These are phyloP conservation scores for Lethrus apterus DNA, from an alignment of 1,140 invertebrate genomes.

Conservation along the genomic window DNA sequence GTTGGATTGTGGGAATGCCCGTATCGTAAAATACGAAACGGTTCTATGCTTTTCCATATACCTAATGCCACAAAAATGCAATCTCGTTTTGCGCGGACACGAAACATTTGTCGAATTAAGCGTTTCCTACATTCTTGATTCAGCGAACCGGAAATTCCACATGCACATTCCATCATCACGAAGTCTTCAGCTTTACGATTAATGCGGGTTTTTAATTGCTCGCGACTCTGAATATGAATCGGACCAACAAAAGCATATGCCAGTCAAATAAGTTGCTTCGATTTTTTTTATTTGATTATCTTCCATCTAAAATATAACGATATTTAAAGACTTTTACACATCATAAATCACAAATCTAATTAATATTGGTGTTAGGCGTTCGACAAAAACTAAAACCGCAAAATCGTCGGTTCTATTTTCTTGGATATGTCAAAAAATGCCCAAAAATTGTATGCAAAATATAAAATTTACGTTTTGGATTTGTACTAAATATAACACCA, in stretches of 20 bases:
- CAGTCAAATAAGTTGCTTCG: slow-evolving; percentile 1
- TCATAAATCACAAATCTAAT: no score
- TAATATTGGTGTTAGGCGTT: no score
- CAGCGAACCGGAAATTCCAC: slow-evolving; percentile 31
- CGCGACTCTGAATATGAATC: slow-evolving; percentile 11
- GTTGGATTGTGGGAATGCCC: no score
- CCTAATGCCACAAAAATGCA: slow-evolving; percentile 29
- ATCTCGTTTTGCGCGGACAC: slow-evolving; percentile 25
- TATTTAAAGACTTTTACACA: no score
- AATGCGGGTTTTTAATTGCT: slow-evolving; percentile 34
- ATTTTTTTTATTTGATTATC: slow-evolving; percentile 6
- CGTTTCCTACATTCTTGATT: slow-evolving; percentile 31
- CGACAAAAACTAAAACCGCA: no score
- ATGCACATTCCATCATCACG: slow-evolving; percentile 33
- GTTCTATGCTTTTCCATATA: no score
- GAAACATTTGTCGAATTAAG: slow-evolving; percentile 33
- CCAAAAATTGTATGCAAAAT: no score
- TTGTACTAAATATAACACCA: no score
- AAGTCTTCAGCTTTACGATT: slow-evolving; percentile 24
- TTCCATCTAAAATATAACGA: slow-evolving; percentile 19
- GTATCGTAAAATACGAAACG: no score
- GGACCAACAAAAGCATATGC: slow-evolving; percentile 10
- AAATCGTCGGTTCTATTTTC: no score
- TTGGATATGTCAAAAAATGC: no score
- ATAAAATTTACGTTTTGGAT: no score